These are phyloP conservation scores for Sula dactylatra DNA, from an alignment of 2,113 vertebrate genomes.

Conservation along the genomic window DNA sequence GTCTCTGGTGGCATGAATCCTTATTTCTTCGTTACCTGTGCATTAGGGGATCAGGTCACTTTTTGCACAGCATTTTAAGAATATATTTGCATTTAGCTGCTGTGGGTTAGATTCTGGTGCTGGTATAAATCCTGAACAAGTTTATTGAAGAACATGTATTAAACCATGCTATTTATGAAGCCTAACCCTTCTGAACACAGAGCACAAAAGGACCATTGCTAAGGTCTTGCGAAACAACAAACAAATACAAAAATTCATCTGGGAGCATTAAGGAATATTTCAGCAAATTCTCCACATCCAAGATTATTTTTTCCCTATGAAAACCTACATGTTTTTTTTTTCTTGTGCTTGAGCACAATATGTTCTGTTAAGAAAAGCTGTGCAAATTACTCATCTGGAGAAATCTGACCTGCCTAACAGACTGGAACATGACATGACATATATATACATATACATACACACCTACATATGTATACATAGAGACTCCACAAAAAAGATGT, in stretches of 20 bases:
- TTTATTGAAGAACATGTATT: neutral
- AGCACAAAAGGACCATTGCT: neutral
- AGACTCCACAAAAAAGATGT: neutral
- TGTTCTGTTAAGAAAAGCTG: neutral
- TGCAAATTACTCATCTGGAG: neutral
- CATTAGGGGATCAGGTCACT: neutral
- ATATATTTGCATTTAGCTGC: neutral
- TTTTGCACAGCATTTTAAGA: neutral
- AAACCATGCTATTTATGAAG: neutral
- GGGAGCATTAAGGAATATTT: neutral
- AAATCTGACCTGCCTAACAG: neutral
- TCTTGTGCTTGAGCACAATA: neutral
- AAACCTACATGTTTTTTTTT: neutral
- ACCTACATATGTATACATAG: neutral
- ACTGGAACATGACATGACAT: neutral
- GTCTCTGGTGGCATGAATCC: neutral
- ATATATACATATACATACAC: neutral
- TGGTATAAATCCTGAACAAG: neutral
- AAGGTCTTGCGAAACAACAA: neutral
- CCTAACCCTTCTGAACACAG: neutral
- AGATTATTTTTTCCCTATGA: neutral
- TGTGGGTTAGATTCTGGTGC: neutral
- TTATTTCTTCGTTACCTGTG: constrained; percentile 15
- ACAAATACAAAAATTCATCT: neutral
- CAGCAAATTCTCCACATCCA: neutral